Percentiles rank a stretch among this genome's conserved stretches.
Conservation (phyloP, 2,888 invertebrate genomes). For the Leptogaster cylindrica region DNA sequence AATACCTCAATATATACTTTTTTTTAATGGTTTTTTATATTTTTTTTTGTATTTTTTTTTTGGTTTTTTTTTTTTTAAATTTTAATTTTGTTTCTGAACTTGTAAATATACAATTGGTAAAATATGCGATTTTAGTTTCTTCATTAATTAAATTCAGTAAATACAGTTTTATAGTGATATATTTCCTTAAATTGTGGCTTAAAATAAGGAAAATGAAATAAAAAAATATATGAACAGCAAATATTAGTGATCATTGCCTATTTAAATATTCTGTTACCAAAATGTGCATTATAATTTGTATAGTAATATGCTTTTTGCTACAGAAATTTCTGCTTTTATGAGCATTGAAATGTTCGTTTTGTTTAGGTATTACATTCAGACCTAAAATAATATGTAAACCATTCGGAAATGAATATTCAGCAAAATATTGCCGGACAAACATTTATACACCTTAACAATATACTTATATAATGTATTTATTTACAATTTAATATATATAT, state of each 20-base stretch:
- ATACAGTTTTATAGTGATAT: constrained; percentile 45
- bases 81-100: constrained; percentile 50
- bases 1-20: constrained; percentile 54
- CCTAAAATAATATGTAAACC: constrained; percentile 37
- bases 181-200: constrained; percentile 33
- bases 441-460: constrained; percentile 33
- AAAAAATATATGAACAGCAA: constrained; percentile 36
- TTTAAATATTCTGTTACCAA: constrained; percentile 32
- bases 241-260: constrained; percentile 36
- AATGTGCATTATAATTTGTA: constrained; percentile 38
- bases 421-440: constrained; percentile 39
- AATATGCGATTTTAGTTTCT: constrained; percentile 53
- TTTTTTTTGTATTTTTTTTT: constrained; percentile 59
- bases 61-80: constrained; percentile 54
- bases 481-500: constrained; percentile 7
- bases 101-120: constrained; percentile 63
- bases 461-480: constrained; percentile 28
- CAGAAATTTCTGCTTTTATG: constrained; percentile 42
- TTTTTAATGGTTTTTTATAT: too few relatives aligned
- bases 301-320: constrained; percentile 34
- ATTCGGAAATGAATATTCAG: constrained; percentile 42
- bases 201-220: constrained; percentile 31
- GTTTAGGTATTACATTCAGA: constrained; percentile 36
- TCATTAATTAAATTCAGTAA: constrained; percentile 41
- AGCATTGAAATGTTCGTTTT: constrained; percentile 43